Percentiles rank a stretch among this genome's conserved stretches.
Evolutionary conservation across 1,140 invertebrate genomes (phyloP).

Genomic region (Arctopsyche grandis): DNA sequence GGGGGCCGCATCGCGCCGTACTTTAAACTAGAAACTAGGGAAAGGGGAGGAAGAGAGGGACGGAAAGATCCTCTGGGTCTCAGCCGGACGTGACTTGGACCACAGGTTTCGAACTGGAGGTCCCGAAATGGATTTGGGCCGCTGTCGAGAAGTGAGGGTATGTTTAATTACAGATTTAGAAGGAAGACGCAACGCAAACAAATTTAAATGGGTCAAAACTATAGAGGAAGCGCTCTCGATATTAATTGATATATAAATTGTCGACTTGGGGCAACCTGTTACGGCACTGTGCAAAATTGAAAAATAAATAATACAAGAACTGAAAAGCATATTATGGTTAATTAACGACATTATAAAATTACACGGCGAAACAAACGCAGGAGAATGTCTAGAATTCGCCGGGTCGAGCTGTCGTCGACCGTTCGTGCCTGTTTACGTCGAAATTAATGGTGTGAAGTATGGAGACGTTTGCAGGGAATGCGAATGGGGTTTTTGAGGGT

Average conservation of each 20-base stretch:
- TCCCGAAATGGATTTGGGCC: not conserved
- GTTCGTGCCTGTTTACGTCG: not conserved
- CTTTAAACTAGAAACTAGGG: constrained; percentile 27
- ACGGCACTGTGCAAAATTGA: no score
- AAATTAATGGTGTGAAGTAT: constrained; percentile 9
- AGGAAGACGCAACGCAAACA: not conserved
- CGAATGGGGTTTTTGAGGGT: not conserved
- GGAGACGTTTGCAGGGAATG: not conserved
- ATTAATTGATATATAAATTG: no score
- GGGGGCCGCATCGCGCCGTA: constrained; percentile 14
- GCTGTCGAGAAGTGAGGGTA: not conserved
- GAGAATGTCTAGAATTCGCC: no score
- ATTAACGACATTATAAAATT: no score
- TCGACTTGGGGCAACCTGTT: no score
- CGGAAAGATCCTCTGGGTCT: not conserved
- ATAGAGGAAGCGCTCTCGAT: no score
- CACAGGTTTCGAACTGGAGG: not conserved
- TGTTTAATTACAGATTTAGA: constrained; percentile 40
- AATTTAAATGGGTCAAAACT: not conserved
- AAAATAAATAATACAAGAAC: no score
- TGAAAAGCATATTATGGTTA: no score
- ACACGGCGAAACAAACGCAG: no score
- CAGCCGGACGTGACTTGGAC: constrained; percentile 14
- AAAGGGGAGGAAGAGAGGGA: not conserved
- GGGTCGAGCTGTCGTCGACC: not conserved